These are phyloP conservation scores for Anas flavirostris DNA, from an alignment of 2,797 vertebrate genomes.

Conservation along the genomic window DNA sequence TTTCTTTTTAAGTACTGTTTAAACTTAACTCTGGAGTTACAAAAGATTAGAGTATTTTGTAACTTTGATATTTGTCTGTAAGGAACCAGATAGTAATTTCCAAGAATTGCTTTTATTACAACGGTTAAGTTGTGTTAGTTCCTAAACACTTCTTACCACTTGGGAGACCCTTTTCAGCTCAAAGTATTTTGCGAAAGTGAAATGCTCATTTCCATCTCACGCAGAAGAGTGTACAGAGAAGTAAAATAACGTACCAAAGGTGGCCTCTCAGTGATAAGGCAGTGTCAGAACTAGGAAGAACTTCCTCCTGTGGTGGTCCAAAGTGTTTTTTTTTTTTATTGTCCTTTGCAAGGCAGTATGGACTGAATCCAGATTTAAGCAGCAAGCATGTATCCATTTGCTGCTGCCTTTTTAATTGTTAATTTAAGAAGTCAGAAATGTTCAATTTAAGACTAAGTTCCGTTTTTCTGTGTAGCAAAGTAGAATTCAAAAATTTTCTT, in stretches of 20 bases:
- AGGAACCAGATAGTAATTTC: background rate
- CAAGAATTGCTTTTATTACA: background rate
- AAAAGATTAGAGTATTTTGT: background rate
- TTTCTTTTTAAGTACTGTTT: background rate
- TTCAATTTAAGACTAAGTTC: background rate
- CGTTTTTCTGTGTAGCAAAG: background rate
- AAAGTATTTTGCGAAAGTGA: background rate
- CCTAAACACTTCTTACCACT: background rate
- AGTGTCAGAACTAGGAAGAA: background rate
- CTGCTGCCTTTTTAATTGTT: background rate
- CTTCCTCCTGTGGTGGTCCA: background rate
- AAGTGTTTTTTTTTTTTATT: background rate
- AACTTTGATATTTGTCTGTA: background rate
- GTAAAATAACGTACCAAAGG: background rate
- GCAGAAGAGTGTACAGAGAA: background rate
- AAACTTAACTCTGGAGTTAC: background rate
- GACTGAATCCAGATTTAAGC: background rate
- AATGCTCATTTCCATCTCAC: background rate
- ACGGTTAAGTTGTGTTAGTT: background rate
- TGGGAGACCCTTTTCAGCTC: background rate
- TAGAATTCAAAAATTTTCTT: background rate
- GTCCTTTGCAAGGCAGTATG: background rate
- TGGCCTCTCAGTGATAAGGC: accelerated
- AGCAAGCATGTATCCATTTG: background rate
- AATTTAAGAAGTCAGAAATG: background rate